Base-by-base conservation (phyloP, 64 coral and sea anemone species). In the Dendrophyllia cribrosa region DNA sequence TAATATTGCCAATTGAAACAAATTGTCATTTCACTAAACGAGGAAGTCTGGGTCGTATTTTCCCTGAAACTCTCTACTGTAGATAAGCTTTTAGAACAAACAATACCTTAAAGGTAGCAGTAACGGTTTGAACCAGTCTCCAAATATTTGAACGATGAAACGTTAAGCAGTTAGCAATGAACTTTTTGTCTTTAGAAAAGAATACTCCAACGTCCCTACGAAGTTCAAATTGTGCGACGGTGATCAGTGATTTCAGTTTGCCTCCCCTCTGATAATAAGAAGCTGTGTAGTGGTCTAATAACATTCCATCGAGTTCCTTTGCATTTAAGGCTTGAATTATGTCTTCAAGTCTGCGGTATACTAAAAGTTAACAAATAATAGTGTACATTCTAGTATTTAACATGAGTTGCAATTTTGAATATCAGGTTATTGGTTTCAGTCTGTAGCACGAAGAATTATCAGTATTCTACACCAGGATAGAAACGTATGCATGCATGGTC, bases 271-370 rank as follows among this genome's bases (percentile, higher is more conserved):
- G 75, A 22, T 77, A 56, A 77, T 22, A 56, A 8, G 75, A 52
- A 25, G 49, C 51, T 12, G 49, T 77, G 75, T 55, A 55, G 51
- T 45, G 75, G 12, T 77, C 75, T 20, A 77, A 58, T 4, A 83
- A 13, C 21, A 65, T 89, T 63, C 87, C 87, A 46, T 89, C 58
- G 4, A 89, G 73, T 46, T 89, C 17, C 0, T 77, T 16, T 8
- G 46, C 6, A 44, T n/a, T 25, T 13, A 89, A 5, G 19, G 87
- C 87, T 15, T 89, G 7, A 9, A 43, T 1, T 21, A 78, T 21
- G 7, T 78, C 87, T 43, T 89, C 74, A 65, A 76, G 47, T 23
- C 23, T 49, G 12, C 65, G 19, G 58, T 66, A 89, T 19, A 56
- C 87, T 89, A 59, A 15, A 75, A 63, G 9, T 63, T 55, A 83